Percentiles rank a stretch among this genome's conserved stretches.
Evolutionary conservation across 2,888 invertebrate species (phyloP).

Genomic region (Tupiocoris notatus): DNA sequence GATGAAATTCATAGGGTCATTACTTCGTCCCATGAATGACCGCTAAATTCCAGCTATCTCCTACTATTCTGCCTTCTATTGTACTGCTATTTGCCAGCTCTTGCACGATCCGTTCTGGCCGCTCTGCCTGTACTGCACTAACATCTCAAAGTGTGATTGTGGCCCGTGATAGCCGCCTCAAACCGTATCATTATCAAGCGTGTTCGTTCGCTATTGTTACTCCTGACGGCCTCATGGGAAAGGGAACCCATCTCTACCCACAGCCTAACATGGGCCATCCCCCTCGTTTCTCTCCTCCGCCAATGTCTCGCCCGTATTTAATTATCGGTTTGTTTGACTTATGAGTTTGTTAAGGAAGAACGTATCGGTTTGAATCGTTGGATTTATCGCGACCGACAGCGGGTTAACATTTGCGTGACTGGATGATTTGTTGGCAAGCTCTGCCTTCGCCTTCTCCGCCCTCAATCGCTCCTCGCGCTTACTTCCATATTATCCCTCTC

Average conservation of each 20-base stretch:
- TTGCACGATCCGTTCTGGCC: not conserved
- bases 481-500: not conserved
- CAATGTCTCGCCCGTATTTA: conserved; percentile 14
- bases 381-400: not conserved
- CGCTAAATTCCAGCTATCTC: not conserved
- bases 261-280: not conserved
- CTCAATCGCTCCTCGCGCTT: not conserved
- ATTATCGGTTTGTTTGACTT: conserved; percentile 28
- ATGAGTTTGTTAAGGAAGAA: conserved; percentile 30
- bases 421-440: not conserved
- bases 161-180: conserved; percentile 1
- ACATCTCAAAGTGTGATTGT: conserved; percentile 17
- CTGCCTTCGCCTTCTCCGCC: not conserved
- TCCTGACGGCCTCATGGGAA: not conserved
- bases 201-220: conserved; percentile 25
- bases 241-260: not conserved
- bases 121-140: not conserved
- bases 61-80: not conserved
- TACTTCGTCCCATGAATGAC: not conserved
- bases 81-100: not conserved
- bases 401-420: not conserved
- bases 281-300: not conserved
- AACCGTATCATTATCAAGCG: conserved; percentile 25
- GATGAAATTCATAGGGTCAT: not conserved
- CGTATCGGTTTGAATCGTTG: not conserved